These are phyloP conservation scores for Otis tarda DNA, from an alignment of 2,113 vertebrate species.

Conservation along the genomic window DNA sequence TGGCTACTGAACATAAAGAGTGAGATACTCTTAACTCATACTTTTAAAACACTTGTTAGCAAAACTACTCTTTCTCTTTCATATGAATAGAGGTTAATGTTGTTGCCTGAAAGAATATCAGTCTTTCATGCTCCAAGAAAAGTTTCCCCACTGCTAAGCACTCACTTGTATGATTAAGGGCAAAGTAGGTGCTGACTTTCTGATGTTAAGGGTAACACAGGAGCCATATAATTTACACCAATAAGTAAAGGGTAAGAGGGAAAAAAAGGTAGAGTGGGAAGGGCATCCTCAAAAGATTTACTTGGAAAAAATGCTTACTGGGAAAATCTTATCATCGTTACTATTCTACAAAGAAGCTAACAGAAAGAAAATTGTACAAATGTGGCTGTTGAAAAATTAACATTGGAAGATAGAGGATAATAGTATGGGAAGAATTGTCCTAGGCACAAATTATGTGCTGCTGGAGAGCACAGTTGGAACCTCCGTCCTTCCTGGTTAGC, in stretches of 20 bases:
- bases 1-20: neutral
- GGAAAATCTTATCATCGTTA: neutral
- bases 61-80: neutral
- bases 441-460: conserved; percentile 26
- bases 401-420: neutral
- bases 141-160: neutral
- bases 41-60: neutral
- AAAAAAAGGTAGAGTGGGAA: neutral
- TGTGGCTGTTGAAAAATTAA: conserved; percentile 20
- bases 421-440: conserved; percentile 7
- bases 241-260: neutral
- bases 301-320: neutral
- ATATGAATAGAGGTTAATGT: neutral
- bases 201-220: neutral
- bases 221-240: neutral
- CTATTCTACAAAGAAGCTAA: conserved; percentile 31
- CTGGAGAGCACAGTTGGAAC: neutral
- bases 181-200: neutral
- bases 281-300: neutral
- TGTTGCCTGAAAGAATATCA: neutral
- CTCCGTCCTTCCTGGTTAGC: neutral
- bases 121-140: neutral
- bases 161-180: neutral
- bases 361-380: conserved; percentile 11
- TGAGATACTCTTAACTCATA: neutral